Evolutionary conservation across 2,113 vertebrate genomes (phyloP).

Genomic region (Amphilophus citrinellus): DNA sequence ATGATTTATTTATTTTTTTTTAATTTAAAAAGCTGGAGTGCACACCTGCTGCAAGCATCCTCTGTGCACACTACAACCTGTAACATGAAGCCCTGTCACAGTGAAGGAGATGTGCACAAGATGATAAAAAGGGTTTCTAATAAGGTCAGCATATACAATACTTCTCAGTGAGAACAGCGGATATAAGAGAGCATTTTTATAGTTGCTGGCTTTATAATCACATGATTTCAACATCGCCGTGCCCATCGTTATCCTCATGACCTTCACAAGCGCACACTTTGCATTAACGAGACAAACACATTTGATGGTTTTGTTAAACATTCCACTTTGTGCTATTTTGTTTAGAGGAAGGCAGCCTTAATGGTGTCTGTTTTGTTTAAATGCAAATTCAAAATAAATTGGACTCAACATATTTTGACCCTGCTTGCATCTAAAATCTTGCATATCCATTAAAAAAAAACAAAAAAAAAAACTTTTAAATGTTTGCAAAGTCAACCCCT

Average conservation of each 20-base stretch:
- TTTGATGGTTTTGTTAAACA: slow-evolving; percentile 64
- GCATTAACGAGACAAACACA: slow-evolving; percentile 45
- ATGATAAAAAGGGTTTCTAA: slow-evolving; percentile 54
- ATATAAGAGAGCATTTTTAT: slow-evolving; percentile 19
- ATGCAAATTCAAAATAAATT: slow-evolving; percentile 66
- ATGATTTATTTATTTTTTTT: slow-evolving; percentile 12
- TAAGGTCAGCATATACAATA: slow-evolving; percentile 42
- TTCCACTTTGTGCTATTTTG: slow-evolving; percentile 65
- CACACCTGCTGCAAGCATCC: slow-evolving; percentile 37
- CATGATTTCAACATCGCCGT: slow-evolving; percentile 17
- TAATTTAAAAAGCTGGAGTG: not conserved
- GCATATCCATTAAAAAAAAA: slow-evolving; percentile 37
- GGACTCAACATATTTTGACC: slow-evolving; percentile 25
- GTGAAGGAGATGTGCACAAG: slow-evolving; percentile 34
- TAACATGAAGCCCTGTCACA: slow-evolving; percentile 34
- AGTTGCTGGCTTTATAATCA: slow-evolving; percentile 13
- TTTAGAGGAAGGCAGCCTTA: slow-evolving; percentile 45
- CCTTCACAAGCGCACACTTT: slow-evolving; percentile 38
- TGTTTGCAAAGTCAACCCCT: slow-evolving; percentile 6
- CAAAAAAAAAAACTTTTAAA: slow-evolving; percentile 19
- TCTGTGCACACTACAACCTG: slow-evolving; percentile 34
- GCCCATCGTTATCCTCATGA: slow-evolving; percentile 16
- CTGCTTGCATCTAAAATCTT: slow-evolving; percentile 19
- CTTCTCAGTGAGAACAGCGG: slow-evolving; percentile 29
- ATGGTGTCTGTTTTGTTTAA: slow-evolving; percentile 54